A percentile compares a stretch with the other conserved stretches of the same genome.
These are phyloP conservation scores for Scrobipalpa costella DNA, from an alignment of 2,888 invertebrate species.

Conservation along the genomic window DNA sequence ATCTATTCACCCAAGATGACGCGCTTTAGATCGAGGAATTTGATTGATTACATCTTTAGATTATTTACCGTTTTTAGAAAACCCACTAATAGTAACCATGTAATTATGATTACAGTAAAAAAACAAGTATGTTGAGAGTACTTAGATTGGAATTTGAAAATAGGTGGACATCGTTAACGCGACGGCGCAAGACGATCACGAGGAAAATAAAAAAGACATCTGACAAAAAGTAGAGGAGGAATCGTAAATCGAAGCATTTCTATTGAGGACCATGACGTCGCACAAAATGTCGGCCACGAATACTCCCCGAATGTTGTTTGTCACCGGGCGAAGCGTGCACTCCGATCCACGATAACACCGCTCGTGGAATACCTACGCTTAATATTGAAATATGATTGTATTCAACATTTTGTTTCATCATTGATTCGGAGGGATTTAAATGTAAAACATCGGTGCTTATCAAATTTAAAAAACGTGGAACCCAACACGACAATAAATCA, in stretches of 20 bases:
- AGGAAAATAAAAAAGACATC: constrained; percentile 60
- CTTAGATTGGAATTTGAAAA: constrained; percentile 12
- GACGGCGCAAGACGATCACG: constrained; percentile 51
- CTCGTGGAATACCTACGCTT: constrained; percentile 48
- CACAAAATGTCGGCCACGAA: constrained; percentile 72
- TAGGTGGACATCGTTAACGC: constrained; percentile 35
- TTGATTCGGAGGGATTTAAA: constrained; percentile 33
- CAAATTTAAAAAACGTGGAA: constrained; percentile 9
- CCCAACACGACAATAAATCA: constrained; percentile 2
- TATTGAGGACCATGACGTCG: constrained; percentile 75
- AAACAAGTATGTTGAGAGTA: not conserved
- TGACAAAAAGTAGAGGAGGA: constrained; percentile 58
- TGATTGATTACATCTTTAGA: constrained; percentile 35
- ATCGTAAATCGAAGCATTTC: constrained; percentile 71
- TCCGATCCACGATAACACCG: constrained; percentile 62
- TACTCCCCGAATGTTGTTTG: constrained; percentile 73
- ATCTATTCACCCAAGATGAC: constrained; percentile 38
- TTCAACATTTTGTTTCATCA: constrained; percentile 49
- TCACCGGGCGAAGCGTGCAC: constrained; percentile 55
- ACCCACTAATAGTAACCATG: too few species aligned
- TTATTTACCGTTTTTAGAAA: not conserved
- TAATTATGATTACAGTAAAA: not conserved
- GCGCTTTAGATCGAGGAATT: constrained; percentile 46
- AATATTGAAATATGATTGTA: constrained; percentile 60
- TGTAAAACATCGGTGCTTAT: not conserved